Percentiles rank a stretch among this genome's conserved stretches.
These are phyloP conservation scores for Dendrocopos noguchii DNA, from an alignment of 2,113 vertebrate genomes.

Conservation along the genomic window DNA sequence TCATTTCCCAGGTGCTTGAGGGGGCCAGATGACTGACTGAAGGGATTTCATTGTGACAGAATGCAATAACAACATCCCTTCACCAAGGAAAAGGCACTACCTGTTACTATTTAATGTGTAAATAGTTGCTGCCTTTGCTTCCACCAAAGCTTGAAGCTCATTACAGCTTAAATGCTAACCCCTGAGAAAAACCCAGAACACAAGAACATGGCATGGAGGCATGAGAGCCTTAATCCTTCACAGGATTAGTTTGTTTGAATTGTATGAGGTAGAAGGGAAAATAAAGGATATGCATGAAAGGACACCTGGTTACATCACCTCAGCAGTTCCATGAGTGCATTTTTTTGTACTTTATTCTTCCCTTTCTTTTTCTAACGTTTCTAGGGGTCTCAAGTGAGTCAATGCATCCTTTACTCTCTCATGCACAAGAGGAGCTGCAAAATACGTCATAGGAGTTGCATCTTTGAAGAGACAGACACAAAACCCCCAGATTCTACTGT, in stretches of 20 bases:
- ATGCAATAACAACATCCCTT: neutral
- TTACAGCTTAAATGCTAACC: neutral
- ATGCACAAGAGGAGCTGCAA: constrained; percentile 3
- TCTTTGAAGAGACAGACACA: constrained; percentile 57
- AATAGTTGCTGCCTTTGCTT: neutral
- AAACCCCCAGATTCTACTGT: constrained; percentile 25
- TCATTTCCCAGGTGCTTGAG: neutral
- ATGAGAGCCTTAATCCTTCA: constrained; percentile 16
- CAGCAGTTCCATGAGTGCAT: neutral
- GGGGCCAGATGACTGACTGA: neutral
- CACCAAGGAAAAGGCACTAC: neutral
- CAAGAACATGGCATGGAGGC: neutral
- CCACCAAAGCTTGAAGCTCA: neutral
- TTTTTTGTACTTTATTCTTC: neutral
- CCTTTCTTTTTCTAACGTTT: neutral
- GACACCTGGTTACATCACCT: neutral
- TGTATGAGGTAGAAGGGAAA: constrained; percentile 1
- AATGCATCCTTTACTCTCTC: constrained; percentile 21
- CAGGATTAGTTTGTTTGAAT: neutral
- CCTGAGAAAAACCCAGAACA: neutral
- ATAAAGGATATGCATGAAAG: constrained; percentile 12
- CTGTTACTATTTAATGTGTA: neutral
- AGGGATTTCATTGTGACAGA: neutral
- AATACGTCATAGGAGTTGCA: constrained; percentile 26
- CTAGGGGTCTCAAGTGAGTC: constrained; percentile 33